Evolutionary conservation across 2,113 vertebrate genomes (phyloP).

Genomic region (Microtus montanus): DNA sequence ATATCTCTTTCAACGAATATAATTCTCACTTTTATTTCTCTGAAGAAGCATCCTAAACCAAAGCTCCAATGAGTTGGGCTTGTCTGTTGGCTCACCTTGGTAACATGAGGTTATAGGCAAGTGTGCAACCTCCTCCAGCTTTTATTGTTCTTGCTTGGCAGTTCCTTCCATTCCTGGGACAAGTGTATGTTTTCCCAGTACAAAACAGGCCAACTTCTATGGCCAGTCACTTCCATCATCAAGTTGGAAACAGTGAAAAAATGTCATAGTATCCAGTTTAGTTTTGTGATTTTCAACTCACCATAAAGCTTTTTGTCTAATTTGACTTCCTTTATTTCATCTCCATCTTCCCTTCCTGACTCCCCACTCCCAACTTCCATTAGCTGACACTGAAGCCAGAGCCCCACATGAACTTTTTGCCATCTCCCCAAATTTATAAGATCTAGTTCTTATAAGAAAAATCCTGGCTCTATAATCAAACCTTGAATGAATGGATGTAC

Average conservation of each 20-base stretch:
- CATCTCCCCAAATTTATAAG: not conserved
- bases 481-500: not conserved
- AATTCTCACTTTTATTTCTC: not conserved
- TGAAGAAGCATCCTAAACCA: not conserved
- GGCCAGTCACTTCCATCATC: not conserved
- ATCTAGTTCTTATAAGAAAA: not conserved
- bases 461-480: not conserved
- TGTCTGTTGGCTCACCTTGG: not conserved
- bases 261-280: not conserved
- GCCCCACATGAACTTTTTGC: not conserved
- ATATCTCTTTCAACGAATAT: not conserved
- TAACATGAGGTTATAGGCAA: not conserved
- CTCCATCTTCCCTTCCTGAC: not conserved
- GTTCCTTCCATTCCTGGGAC: not conserved
- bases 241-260: not conserved
- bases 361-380: not conserved
- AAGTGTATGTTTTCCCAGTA: not conserved
- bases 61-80: not conserved
- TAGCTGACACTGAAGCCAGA: not conserved
- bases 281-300: too few species aligned
- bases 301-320: not conserved
- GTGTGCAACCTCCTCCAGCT: not conserved
- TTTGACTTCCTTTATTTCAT: not conserved
- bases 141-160: not conserved
- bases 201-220: not conserved